Percentiles rank a stretch among this genome's conserved stretches.
phyloP scores from a whole-genome alignment of 1,140 invertebrate genomes.

The Maconellicoccus hirsutus region DNA sequence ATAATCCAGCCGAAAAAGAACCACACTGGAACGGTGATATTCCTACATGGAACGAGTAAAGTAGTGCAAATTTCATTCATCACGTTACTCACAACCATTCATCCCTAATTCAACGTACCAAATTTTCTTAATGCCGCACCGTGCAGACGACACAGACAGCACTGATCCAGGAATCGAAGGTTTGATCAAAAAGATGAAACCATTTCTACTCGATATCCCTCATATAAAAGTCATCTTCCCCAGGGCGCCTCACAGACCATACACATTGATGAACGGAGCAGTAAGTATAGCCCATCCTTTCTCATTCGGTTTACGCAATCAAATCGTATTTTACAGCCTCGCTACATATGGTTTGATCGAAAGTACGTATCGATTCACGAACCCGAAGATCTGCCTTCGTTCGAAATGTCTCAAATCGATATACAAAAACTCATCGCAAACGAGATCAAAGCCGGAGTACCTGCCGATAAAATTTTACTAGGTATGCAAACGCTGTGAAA shows the following conservation, averaged over 20 bases:
- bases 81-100: background rate
- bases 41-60: constrained; percentile 49
- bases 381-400: background rate
- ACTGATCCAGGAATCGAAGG: constrained; percentile 46
- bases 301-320: constrained; percentile 13
- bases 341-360: constrained; percentile 40
- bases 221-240: constrained; percentile 59
- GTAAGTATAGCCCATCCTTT: constrained; percentile 39
- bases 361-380: background rate
- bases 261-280: constrained; percentile 47
- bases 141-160: constrained; percentile 39
- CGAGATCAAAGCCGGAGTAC: constrained; percentile 49
- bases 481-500: constrained; percentile 34
- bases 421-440: constrained; percentile 47
- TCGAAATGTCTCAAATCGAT: background rate
- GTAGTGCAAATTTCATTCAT: constrained; percentile 27
- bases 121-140: too few species aligned
- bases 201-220: constrained; percentile 45
- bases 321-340: constrained; percentile 30
- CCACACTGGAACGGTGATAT: constrained; percentile 43
- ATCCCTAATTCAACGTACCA: background rate
- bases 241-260: constrained; percentile 52
- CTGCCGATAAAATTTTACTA: constrained; percentile 49
- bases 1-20: background rate
- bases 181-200: constrained; percentile 47